Base-by-base conservation (phyloP, 2,888 invertebrate species). In the Ophion ellenae region DNA sequence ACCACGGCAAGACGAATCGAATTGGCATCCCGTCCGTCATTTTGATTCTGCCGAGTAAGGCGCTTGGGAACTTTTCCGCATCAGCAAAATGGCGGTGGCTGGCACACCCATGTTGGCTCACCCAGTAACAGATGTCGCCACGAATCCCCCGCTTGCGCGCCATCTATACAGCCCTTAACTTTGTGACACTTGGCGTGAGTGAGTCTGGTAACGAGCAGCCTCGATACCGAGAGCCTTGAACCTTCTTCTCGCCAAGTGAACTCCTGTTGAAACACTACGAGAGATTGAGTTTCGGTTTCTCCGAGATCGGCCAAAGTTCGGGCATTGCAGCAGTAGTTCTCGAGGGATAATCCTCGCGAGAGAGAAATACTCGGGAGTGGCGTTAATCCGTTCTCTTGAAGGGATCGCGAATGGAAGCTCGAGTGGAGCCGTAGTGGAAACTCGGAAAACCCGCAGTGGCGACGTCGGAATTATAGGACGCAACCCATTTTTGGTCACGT, bases 361-460 rank as follows among this genome's bases (percentile, higher is more conserved):
- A n/a, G 64, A 53, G 63, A 63, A 36, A 71, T 47, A 71, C 36
- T 63, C 71, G 80, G 53, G 59, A 74, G 80, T 74, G 73, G 57
- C 74, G 59, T 81, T 81, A 81, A 81, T 81, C 80, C 80, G 73
- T 67, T 81, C 57, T 64, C 71, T 36, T 14, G 66, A 57, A 67
- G 59, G 80, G 73, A 73, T 73, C 73, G 53, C 11, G 63, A 20
- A 53, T 24, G 66, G 47, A 47, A 71, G 53, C 53, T 64, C 73
- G 73, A 80, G 59, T 40, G 36, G 7, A 57, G n/a, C 28, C 47
- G 61, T 45, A 45, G n/a, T 45, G 36, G 40, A 57, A 69, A 59
- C 40, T 36, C 64, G 20, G 45, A 59, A 20, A 20, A 40, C 28
- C 69, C 59, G 17, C 2, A 45, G 59, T 59, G 36, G 11, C 47